Evolutionary conservation across 2,888 invertebrate genomes (phyloP), one percentile per base, ranked within the genome.

Genomic region (Acleris emargana): DNA sequence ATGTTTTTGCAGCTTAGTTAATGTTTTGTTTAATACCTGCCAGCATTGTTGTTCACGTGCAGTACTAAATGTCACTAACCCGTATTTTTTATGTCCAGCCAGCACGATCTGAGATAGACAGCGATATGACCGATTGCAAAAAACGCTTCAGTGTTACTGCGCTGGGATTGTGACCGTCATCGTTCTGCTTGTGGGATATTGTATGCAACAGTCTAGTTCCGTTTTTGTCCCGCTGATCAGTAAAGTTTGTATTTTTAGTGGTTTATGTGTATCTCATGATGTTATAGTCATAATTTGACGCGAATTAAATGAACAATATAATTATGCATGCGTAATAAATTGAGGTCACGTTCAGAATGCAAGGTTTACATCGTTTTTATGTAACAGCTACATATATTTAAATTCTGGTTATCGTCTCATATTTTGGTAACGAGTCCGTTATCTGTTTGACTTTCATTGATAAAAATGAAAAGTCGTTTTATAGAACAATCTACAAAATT

Each of bases 111-210:
- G 58, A 58, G 63, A 45, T 22, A 22, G 32, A 57, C 62, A 58
- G 42, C 77, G 76, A 78, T 77, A 63, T 76, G 76, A 75, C 77
- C 75, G 78, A 79, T 80, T 77, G 62, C 58, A 58, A 61, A 64
- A 70, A 74, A 71, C 70, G 69, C 68, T 25, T 57, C 62, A 60
- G 47, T 38, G 62, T 51, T 25, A 67, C 57, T 68, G 64, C 67
- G 62, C 64, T 52, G 43, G 68, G 17, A 69, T 64, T 64, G 68
- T 67, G 72, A 70, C 69, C 69, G 22, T 68, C 64, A 64, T 11
- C 60, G 60, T 68, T 62, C 72, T 61, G 50, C 51, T n/a, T 20
- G 43, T 32, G 53, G 3, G 28, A 47, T 42, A 55, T 22, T 13
- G 45, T 45, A 11, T 25, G 45, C 6, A 11, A 5, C 42, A 45